Base-by-base conservation (phyloP, 92 coral and sea anemone species). In the Paragorgia papillata region DNA sequence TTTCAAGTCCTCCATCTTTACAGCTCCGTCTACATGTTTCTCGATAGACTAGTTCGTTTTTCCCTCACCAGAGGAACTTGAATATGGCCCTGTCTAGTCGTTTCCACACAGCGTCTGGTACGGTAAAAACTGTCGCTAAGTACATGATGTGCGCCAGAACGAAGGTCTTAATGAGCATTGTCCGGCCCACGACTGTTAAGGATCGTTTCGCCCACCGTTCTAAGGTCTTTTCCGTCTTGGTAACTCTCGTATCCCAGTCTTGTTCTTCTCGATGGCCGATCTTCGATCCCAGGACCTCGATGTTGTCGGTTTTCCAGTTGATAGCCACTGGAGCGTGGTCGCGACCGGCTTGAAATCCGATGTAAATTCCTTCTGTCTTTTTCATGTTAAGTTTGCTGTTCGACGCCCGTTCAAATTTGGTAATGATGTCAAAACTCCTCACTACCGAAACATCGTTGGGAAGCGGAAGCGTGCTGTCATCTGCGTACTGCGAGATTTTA, bases 111-210 rank as follows among this genome's bases (percentile, higher is more conserved):
- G 62, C 30, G 7, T 40, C 39, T 1, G 86, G 86, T 79, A 86
- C 75, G 0, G 79, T 69, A 18, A 75, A 55, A 1, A 86, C 83
- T 0, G 89, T 67, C 0, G n/a, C n/a, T n/a, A n/a, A n/a, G n/a
- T n/a, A n/a, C n/a, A n/a, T n/a, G n/a, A n/a, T n/a, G n/a, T n/a
- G 84, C 83, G 84, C 65, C 24, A 82, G 30, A 13, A 62, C 84
- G 15, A 43, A 75, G 17, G 82, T 56, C 34, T 55, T 46, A 25
- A 75, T 66, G 1, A 82, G 68, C 7, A 82, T 44, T 5, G 82
- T 67, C 50, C 75, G 75, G 2, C 90, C 86, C 9, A 13, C 19
- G 2, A 82, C 61, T 37, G 82, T 30, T 18, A 75, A 67, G 10
- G 66, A 14, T 1, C 69, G 86, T 7, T 46, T 26, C 26, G 29